Percentiles rank a stretch among this genome's conserved stretches.
Evolutionary conservation across 2,797 vertebrate genomes (phyloP).

Genomic region (Bradypus variegatus): DNA sequence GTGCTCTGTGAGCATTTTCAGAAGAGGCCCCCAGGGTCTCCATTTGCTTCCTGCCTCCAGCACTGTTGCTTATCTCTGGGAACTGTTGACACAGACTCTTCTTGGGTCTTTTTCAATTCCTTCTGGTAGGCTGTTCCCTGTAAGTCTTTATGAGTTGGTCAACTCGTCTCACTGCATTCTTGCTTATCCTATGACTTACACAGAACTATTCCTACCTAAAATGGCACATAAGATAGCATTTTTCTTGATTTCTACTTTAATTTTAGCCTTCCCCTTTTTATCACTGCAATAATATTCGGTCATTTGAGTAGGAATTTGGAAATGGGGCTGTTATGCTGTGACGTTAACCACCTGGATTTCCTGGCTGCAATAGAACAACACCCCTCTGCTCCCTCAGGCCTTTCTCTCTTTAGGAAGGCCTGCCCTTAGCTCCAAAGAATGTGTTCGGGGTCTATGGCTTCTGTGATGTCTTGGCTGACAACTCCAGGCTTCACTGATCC

Average conservation of each 20-base stretch:
- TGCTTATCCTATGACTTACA: neutral
- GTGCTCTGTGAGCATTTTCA: neutral
- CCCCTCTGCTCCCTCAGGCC: neutral
- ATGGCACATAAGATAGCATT: neutral
- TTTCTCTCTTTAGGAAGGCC: neutral
- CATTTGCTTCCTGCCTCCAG: neutral
- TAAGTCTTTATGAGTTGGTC: neutral
- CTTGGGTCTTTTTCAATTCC: neutral
- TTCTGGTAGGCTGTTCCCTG: too few relatives aligned
- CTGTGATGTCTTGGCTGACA: neutral
- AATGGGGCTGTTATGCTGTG: neutral
- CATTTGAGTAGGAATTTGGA: neutral
- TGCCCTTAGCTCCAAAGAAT: neutral
- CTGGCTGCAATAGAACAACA: too few relatives aligned
- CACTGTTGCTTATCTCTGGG: neutral
- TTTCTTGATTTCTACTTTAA: conserved; percentile 7
- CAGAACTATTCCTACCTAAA: neutral
- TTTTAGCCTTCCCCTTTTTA: neutral
- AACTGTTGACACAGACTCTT: neutral
- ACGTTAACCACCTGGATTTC: neutral
- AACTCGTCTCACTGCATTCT: neutral
- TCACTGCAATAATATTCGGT: neutral
- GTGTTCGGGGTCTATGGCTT: neutral
- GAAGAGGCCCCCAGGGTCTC: neutral
- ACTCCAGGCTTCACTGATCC: neutral